Base-by-base conservation (phyloP, 1,140 invertebrate genomes). In the Lucilia sericata region DNA sequence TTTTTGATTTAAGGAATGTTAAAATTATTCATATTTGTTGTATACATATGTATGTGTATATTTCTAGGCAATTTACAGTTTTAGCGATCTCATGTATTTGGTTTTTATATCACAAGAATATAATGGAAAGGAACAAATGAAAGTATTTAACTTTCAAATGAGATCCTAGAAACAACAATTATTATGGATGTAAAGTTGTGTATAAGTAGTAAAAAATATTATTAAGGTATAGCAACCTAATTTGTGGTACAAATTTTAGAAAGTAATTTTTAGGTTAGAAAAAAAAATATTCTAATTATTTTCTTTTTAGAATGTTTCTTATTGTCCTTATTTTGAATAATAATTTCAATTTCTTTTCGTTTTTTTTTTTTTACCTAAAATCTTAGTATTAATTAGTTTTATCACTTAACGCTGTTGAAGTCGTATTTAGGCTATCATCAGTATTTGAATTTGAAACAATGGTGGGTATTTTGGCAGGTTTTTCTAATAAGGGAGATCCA, bases 401-500 rank as follows among this genome's bases (percentile, higher is more conserved):
- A 49, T n/a, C 34, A 42, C 60, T 82, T 82, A 65, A 21, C 13
- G 70, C 36, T 21, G 83, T 83, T 30, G 47, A 75, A n/a, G 21
- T 17, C 5, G 49, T 83, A 14, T 74, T 74, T 76, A 83, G 42
- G 76, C 83, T 83, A 3, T 83, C 74, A 60, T 76, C 75, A 75
- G 74, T 83, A 51, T 83, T 74, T 7, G 83, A 83, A 3, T 83
- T 83, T 2, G 83, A 19, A 2, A 83, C n/a, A n/a, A 83, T 78
- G 19, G 14, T 78, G 1, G 42, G 7, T 21, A 10, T 34, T 49
- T 83, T 83, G 36, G 55, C 82, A 70, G 76, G 19, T 25, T 80
- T 80, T 19, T 84, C 80, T 74, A 84, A 76, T 55, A 84, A 14
- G 2, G 84, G 84, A 7, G 84, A 84, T 49, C 81, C 74, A 76